Conservation (phyloP, 2,888 invertebrate genomes). For the Drosophila borealis region DNA sequence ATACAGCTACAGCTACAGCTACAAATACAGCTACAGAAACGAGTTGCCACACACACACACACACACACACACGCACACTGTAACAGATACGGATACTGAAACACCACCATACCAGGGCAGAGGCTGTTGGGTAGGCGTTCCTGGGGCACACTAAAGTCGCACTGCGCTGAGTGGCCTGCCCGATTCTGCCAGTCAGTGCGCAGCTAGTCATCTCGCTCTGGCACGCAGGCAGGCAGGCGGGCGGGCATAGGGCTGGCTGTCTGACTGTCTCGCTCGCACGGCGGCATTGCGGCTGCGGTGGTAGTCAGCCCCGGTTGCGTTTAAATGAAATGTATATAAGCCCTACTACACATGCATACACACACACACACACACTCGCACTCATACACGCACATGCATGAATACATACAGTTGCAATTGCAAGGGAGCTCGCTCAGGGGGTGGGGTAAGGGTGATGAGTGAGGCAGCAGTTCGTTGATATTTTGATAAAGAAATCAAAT, state of each 20-base stretch:
- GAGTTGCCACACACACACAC: slow-evolving; percentile 50
- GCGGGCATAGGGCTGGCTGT: background rate
- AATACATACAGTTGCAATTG: slow-evolving; percentile 62
- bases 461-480: slow-evolving; percentile 69
- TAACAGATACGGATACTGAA: slow-evolving; percentile 72
- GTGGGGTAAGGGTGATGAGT: slow-evolving; percentile 36
- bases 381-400: slow-evolving; percentile 38
- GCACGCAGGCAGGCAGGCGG: background rate
- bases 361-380: slow-evolving; percentile 12
- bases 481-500: slow-evolving; percentile 79
- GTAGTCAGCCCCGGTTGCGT: slow-evolving; percentile 71
- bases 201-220: slow-evolving; percentile 51
- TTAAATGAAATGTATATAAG: slow-evolving; percentile 80
- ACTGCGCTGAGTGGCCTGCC: slow-evolving; percentile 77
- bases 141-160: slow-evolving; percentile 51
- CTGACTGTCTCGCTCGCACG: slow-evolving; percentile 38
- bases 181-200: slow-evolving; percentile 1
- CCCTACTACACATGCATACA: slow-evolving; percentile 44
- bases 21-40: slow-evolving; percentile 42
- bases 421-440: slow-evolving; percentile 3
- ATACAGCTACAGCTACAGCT: slow-evolving; percentile 43
- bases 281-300: slow-evolving; percentile 65
- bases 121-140: slow-evolving; percentile 67
- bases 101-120: slow-evolving; percentile 69
- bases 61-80: slow-evolving; percentile 39